Evolutionary conservation across 2,113 vertebrate genomes (phyloP), one percentile per base, ranked within the genome.

Genomic region (Eclectus roratus): DNA sequence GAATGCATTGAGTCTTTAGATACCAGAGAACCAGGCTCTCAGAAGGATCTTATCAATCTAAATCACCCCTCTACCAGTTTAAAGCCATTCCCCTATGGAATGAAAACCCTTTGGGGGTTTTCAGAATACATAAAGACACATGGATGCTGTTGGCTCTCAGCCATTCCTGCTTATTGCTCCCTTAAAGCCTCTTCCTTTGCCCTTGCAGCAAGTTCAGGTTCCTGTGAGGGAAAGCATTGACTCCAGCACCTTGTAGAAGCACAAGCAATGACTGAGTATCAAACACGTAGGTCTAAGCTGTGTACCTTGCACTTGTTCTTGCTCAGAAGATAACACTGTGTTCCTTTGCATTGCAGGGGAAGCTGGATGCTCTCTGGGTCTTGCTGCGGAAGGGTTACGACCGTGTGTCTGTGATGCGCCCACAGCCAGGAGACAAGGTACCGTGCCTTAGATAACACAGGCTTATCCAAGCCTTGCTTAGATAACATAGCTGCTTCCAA

Each of bases 351-450:
- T 97, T 97, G 16, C 95, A 99, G 99, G 99, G 99, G 68, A 99
- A 99, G 94, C 92, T 99, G 89, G 99, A 99, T 69, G 99, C 99
- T 56, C 96, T 99, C 89, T 99, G 99, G 99, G 98, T 99, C 14
- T 97, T 99, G 63, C 96, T 99, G 94, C 96, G 98, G 95, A 99
- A 98, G 96, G 99, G 99, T 44, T 99, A 99, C 7, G 98, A 99
- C 94, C 99, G 99, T 3, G 99, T 99, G 39, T 99, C 99, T 1
- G 98, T 99, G 77, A 99, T 99, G 99, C 98, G 99, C 85, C 99
- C 99, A 18, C 99, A 99, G 77, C 99, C 99, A 2, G 99, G 99
- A 96, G 99, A 99, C 97, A 99, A 99, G 99, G 99, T 99, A 99
- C 88, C 18, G 20, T 33, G 4, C 69, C 33, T 58, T 23, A 58